A percentile compares a stretch with the other conserved stretches of the same genome.
These are phyloP conservation scores for Parochlus steinenii DNA, from an alignment of 2,888 invertebrate species.

Conservation along the genomic window DNA sequence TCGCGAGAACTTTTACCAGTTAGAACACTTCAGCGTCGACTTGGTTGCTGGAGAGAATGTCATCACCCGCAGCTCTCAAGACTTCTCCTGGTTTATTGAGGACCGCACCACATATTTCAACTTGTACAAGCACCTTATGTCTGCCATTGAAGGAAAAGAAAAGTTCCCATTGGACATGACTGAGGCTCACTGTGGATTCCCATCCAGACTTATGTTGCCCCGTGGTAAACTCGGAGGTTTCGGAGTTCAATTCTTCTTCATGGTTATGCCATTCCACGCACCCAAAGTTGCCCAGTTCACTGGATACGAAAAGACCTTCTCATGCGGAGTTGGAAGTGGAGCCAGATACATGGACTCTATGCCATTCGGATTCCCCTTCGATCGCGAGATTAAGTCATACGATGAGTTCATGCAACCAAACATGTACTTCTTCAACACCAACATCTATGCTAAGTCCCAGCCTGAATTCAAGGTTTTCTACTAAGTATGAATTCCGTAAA, in stretches of 20 bases:
- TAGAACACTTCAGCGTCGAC: conserved; percentile 46
- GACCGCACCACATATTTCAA: conserved; percentile 42
- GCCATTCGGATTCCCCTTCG: conserved; percentile 11
- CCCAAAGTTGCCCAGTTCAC: conserved; percentile 28
- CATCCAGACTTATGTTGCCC: conserved; percentile 45
- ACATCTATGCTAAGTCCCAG: conserved; percentile 7
- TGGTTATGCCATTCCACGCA: conserved; percentile 5
- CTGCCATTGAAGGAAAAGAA: conserved; percentile 31
- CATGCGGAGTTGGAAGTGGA: conserved; percentile 34
- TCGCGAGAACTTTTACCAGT: conserved; percentile 46
- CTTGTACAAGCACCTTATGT: conserved; percentile 38
- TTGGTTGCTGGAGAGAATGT: conserved; percentile 37
- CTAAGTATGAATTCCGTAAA: neutral
- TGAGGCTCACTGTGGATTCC: conserved; percentile 43
- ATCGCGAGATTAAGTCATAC: neutral
- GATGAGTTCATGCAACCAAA: conserved; percentile 1
- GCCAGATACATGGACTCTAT: conserved; percentile 21
- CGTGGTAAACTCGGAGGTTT: conserved; percentile 36
- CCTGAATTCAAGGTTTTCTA: conserved; percentile 4
- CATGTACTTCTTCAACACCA: conserved; percentile 7
- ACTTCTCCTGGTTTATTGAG: conserved; percentile 46
- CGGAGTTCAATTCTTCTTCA: conserved; percentile 12
- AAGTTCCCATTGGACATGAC: conserved; percentile 32
- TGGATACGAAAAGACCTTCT: conserved; percentile 33
- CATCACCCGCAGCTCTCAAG: conserved; percentile 40